Percentiles rank a stretch among this genome's conserved stretches.
Conservation (phyloP, 1,140 invertebrate genomes). For the Drosophila willistoni region DNA sequence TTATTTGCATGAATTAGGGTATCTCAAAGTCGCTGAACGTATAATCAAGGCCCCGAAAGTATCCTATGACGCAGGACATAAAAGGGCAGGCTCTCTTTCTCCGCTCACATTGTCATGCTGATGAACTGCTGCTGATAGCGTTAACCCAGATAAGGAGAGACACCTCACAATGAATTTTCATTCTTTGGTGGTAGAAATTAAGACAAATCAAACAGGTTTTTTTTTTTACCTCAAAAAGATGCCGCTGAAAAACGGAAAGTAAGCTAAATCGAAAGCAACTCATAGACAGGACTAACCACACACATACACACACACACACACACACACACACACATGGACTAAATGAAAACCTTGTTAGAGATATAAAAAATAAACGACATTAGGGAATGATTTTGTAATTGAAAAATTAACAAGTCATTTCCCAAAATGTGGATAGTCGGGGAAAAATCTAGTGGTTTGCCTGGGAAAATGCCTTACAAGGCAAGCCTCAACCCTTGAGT, state of each 20-base stretch:
- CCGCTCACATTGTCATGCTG: conserved; percentile 35
- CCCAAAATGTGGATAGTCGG: conserved; percentile 4
- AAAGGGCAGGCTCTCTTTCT: conserved; percentile 28
- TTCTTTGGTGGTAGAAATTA: conserved; percentile 70
- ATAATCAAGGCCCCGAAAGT: background rate
- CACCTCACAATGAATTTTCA: conserved; percentile 30
- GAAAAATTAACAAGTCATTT: conserved; percentile 75
- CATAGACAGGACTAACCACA: background rate
- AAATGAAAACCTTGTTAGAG: conserved; percentile 38
- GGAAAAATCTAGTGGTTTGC: conserved; percentile 1
- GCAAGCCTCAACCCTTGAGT: conserved; percentile 13
- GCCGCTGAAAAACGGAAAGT: conserved; percentile 27
- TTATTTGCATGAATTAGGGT: background rate
- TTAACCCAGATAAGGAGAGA: conserved; percentile 16
- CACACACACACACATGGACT: no score
- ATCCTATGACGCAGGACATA: background rate
- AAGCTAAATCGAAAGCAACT: conserved; percentile 5
- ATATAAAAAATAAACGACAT: background rate
- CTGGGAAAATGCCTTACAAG: conserved; percentile 47
- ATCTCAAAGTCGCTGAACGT: background rate
- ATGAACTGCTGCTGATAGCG: conserved; percentile 59
- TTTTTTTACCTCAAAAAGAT: conserved; percentile 48
- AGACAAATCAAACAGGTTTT: conserved; percentile 76
- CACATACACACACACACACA: no score
- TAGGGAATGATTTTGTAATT: conserved; percentile 70